Base-by-base conservation (phyloP, 2,888 invertebrate species). In the Hecatera dysodea region DNA sequence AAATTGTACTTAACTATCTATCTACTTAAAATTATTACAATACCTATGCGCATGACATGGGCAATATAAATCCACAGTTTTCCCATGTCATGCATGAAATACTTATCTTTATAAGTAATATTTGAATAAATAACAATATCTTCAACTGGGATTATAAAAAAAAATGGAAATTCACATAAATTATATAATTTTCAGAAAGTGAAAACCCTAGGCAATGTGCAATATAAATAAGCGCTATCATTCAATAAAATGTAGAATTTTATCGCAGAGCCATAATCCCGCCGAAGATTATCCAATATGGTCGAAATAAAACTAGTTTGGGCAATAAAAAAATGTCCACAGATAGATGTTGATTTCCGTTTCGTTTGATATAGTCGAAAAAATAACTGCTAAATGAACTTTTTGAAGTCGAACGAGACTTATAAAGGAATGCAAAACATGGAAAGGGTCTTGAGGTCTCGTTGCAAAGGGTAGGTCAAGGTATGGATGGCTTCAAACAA, bases 181-280 rank as follows among this genome's bases (percentile, higher is more conserved):
- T 46, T 11, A 1, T 29, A n/a, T 11, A 24, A 39, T 2, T 36
- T 44, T 17, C 27, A 1, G 48, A 52, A 59, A 1, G 67, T 71
- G 84, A 48, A 65, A 87, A 72, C 85, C 86, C 82, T 85, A 71
- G 4, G 27, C 33, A 29, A 67, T 22, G 55, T 50, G 70, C 71
- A 77, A 82, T 84, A 85, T 81, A 87, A 83, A 83, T 78, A 82
- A 73, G 77, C 69, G 74, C 63, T 86, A 87, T 87, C 87, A 71
- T 52, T 36, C 78, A 79, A 81, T 83, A 88, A 85, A 84, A 78
- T 66, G 56, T 68, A 29, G 52, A 57, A 68, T 68, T 75, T 83
- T 78, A 80, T 76, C 83, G 75, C 76, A 67, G 74, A 29, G 29
- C 24, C 29, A 33, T 84, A 84, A 88, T 84, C 87, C 81, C 53